Base-by-base conservation (phyloP, 2,113 vertebrate genomes). In the Cranoglanis bouderius region DNA sequence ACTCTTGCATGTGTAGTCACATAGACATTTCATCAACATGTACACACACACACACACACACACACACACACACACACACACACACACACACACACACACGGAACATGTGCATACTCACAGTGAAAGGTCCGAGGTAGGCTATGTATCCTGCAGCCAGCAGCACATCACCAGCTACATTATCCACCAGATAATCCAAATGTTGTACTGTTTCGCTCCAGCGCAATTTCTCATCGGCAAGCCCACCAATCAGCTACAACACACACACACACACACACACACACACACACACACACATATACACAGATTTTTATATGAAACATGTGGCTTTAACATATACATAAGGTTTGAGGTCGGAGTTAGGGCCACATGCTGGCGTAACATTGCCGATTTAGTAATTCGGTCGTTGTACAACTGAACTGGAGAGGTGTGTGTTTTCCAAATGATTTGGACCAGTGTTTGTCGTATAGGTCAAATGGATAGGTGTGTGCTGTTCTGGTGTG, bases 91-190 rank as follows among this genome's bases (percentile, higher is more conserved):
- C 82, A 78, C 55, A 35, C n/a, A n/a, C n/a, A n/a, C n/a, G n/a
- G 53, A 83, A 32, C 21, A 32, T 16, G 32, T n/a, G 59, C 29
- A 35, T 38, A 92, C 96, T 97, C 92, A 98, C 97, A 53, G 97
- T 98, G 90, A 99, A 99, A n/a, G 98, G 96, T 57, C 98, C 98
- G 87, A 99, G 94, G 93, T 98, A 99, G 53, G 97, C 96, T 46
- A 99, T 90, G 49, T 96, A 98, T 92, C 96, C 98, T 6, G 97
- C 96, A 55, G 97, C 94, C 8, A 97, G 90, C 75, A 99, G 94
- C 87, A 98, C 89, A 0, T 99, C 97, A 3, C 98, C 97, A 0
- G 93, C 91, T 38, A 98, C 95, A 49, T 98, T 98, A 91, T 94
- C 91, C 67, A 98, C 94, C 94, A 95, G 96, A 92, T 95, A 93